These are phyloP conservation scores for Dynastes hyllus DNA, from an alignment of 2,888 invertebrate genomes.

Conservation along the genomic window DNA sequence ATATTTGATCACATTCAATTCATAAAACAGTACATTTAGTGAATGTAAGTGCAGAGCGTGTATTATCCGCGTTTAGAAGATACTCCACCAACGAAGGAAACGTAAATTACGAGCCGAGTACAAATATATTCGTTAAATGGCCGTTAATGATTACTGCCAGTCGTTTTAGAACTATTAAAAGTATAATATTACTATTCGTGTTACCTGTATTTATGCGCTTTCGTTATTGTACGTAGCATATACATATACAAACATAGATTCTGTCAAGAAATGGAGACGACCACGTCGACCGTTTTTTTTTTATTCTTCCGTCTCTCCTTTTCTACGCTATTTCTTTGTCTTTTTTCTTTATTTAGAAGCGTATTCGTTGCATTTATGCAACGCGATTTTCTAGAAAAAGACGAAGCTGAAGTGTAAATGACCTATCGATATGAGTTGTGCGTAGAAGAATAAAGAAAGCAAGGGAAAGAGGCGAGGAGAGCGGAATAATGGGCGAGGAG, in stretches of 20 bases:
- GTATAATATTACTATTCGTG: conserved; percentile 31
- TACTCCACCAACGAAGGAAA: neutral
- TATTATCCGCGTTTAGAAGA: neutral
- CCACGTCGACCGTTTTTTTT: neutral
- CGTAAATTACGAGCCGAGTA: conserved; percentile 18
- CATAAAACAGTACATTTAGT: neutral
- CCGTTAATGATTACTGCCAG: conserved; percentile 28
- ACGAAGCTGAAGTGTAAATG: conserved; percentile 30
- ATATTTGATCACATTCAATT: no score
- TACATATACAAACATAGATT: neutral
- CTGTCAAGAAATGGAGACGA: conserved; percentile 3
- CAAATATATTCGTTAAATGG: conserved; percentile 24
- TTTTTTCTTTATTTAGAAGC: neutral
- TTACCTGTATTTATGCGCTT: conserved; percentile 18
- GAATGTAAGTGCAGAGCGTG: neutral
- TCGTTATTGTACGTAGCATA: conserved; percentile 16
- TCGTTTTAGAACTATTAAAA: conserved; percentile 34
- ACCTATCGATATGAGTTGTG: conserved; percentile 31
- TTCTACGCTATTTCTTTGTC: neutral
- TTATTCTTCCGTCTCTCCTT: neutral
- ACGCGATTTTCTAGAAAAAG: conserved; percentile 23
- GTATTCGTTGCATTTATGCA: conserved; percentile 14
- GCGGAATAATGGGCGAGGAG: neutral
- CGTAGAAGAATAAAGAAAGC: conserved; percentile 14
- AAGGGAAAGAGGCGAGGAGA: neutral